Base-by-base conservation (phyloP, 2,888 invertebrate genomes). In the Keiferia lycopersicella region DNA sequence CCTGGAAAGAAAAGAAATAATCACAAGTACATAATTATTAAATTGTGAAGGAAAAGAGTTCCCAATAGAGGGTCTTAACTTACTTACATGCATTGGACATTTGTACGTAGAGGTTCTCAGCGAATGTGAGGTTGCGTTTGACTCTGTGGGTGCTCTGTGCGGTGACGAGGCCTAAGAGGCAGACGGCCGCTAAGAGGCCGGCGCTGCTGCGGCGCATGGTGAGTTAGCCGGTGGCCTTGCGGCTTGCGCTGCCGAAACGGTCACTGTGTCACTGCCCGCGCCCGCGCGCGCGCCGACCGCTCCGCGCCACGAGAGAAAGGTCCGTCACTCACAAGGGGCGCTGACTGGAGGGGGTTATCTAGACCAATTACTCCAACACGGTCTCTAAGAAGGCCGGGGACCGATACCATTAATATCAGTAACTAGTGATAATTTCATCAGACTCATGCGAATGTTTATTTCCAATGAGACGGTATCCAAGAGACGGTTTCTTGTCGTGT, bases 61-160 rank as follows among this genome's bases (percentile, higher is more conserved):
- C 26, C 2, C 6, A 6, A 26, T 2, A 18, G 20, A 16, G 20
- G 4, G 20, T 20, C 1, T 20, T 11, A 48, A 30, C 26, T 45
- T 68, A 90, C 91, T 89, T 73, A 91, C 91, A 91, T 80, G 90
- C 89, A 71, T 86, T 79, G 66, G 91, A 91, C 69, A 91, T 73
- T 73, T 80, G 86, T 51, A 81, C 84, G 75, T 88, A 91, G 51
- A 91, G 77, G 48, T 82, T 80, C 70, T 91, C 91, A 22, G 88
- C 88, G 71, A 91, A 88, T 69, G 79, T 84, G 38, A 89, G 84
- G 69, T 86, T 81, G 8, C 77, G 56, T 65, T 22, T 74, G 48
- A 64, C 67, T 70, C 51, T 69, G 30, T 8, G 69, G 61, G 64
- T 61, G 64, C 62, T 64, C 64, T 58, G 63, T 62, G 68, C 12